phyloP scores from a whole-genome alignment of 2,888 invertebrate genomes.

The Toxonevra muliebris region DNA sequence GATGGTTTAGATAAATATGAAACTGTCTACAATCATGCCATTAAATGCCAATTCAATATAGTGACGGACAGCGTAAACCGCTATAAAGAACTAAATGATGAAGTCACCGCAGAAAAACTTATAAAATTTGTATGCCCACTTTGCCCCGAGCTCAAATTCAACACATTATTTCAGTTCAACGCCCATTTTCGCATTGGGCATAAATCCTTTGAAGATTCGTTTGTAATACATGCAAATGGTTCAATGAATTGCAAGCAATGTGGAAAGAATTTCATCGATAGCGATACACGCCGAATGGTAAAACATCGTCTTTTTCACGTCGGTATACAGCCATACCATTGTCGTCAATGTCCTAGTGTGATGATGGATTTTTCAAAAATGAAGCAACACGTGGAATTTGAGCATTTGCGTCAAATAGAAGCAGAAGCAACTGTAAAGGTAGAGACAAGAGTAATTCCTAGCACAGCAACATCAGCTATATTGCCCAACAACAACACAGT shows the following conservation, averaged over 20 bases:
- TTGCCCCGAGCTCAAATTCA: constrained; percentile 22
- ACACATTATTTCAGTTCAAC: neutral
- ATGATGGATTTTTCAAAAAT: constrained; percentile 14
- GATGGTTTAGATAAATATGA: constrained; percentile 24
- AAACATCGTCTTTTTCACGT: constrained; percentile 17
- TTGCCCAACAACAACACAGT: neutral
- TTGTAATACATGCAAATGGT: constrained; percentile 14
- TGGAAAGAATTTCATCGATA: constrained; percentile 14
- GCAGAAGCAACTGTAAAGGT: neutral
- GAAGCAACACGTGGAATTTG: constrained; percentile 13
- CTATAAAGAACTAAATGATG: constrained; percentile 5
- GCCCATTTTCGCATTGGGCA: constrained; percentile 15
- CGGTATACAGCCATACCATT: constrained; percentile 4
- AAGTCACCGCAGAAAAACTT: constrained; percentile 11
- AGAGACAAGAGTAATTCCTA: neutral
- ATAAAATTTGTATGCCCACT: constrained; percentile 29
- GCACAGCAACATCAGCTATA: neutral
- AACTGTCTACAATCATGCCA: constrained; percentile 29
- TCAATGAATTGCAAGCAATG: constrained; percentile 22
- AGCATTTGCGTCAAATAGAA: constrained; percentile 14
- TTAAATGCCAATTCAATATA: constrained; percentile 11
- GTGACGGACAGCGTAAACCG: neutral
- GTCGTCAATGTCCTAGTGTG: constrained; percentile 14
- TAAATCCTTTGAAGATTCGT: constrained; percentile 14
- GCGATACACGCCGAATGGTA: constrained; percentile 12